Evolutionary conservation across 2,888 invertebrate species (phyloP).

Genomic region (Lithophane semibrunnea): DNA sequence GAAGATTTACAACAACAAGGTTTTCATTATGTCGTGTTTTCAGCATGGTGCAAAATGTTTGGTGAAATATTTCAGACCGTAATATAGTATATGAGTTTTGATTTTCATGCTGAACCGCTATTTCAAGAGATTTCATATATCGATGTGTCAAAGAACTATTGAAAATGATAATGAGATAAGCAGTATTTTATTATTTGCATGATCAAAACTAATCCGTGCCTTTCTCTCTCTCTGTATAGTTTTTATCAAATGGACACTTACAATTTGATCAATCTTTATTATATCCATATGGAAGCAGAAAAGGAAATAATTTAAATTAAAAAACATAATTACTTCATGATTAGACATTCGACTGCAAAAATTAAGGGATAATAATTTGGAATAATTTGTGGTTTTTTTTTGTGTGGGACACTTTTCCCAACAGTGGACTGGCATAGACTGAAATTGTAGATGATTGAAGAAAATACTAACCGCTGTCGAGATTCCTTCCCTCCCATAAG

Average conservation of each 20-base stretch:
- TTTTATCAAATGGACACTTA: slow-evolving; percentile 56
- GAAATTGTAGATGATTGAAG: neutral
- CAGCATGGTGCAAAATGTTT: slow-evolving; percentile 16
- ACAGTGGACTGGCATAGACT: neutral
- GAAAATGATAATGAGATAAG: slow-evolving; percentile 39
- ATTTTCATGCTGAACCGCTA: slow-evolving; percentile 24
- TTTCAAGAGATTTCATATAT: slow-evolving; percentile 8
- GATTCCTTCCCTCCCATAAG: slow-evolving; percentile 97
- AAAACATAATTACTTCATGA: slow-evolving; percentile 11
- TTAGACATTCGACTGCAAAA: neutral
- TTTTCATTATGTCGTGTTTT: neutral
- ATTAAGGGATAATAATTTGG: too few relatives aligned
- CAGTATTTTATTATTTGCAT: slow-evolving; percentile 25
- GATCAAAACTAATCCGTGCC: slow-evolving; percentile 26
- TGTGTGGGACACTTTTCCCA: neutral
- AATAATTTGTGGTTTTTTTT: neutral
- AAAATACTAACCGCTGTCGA: slow-evolving; percentile 93
- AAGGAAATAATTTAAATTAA: slow-evolving; percentile 51
- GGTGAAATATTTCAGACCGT: neutral
- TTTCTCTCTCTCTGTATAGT: neutral
- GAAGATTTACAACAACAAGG: neutral
- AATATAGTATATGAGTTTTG: neutral
- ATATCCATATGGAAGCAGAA: slow-evolving; percentile 68
- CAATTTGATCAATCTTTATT: slow-evolving; percentile 68
- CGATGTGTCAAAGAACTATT: slow-evolving; percentile 8